These are phyloP conservation scores for Megalurothrips usitatus DNA, from an alignment of 2,888 invertebrate genomes.

Conservation along the genomic window DNA sequence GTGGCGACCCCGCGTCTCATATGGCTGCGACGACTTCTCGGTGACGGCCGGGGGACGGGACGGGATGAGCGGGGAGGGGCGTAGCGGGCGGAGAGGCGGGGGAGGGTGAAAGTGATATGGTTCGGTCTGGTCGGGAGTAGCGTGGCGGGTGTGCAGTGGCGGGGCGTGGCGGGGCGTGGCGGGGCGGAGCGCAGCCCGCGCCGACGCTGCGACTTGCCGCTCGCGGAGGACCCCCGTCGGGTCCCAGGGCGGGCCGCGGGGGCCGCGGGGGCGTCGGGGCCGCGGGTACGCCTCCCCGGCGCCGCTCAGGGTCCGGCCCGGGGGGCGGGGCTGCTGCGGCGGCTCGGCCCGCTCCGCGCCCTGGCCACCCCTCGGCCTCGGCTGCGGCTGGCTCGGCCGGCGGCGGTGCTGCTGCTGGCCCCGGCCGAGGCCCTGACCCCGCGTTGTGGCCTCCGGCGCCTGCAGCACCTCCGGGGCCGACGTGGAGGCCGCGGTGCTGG, in stretches of 20 bases:
- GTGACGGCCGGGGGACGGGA: background rate
- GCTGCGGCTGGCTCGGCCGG: background rate
- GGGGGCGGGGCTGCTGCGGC: slow-evolving; percentile 10
- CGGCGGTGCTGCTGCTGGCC: background rate
- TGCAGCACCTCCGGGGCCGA: background rate
- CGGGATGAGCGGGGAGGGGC: background rate
- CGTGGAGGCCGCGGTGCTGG: background rate
- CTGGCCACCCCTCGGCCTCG: slow-evolving; percentile 29
- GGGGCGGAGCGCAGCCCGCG: background rate
- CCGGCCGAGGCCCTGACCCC: background rate
- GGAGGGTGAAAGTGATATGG: slow-evolving; percentile 11
- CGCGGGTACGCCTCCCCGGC: background rate
- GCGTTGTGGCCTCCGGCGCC: background rate
- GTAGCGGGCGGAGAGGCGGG: background rate
- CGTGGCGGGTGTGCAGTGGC: background rate
- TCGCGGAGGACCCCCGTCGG: background rate
- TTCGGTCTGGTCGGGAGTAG: slow-evolving; percentile 12
- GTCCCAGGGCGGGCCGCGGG: background rate
- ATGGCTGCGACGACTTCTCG: background rate
- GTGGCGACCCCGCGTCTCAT: background rate
- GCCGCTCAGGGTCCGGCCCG: slow-evolving; percentile 15
- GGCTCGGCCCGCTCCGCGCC: slow-evolving; percentile 32
- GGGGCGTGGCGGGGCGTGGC: slow-evolving; percentile 4
- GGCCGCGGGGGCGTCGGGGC: background rate
- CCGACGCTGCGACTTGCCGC: background rate